Evolutionary conservation across 2,797 vertebrate genomes (phyloP).

Genomic region (Rhynchotus rufescens): DNA sequence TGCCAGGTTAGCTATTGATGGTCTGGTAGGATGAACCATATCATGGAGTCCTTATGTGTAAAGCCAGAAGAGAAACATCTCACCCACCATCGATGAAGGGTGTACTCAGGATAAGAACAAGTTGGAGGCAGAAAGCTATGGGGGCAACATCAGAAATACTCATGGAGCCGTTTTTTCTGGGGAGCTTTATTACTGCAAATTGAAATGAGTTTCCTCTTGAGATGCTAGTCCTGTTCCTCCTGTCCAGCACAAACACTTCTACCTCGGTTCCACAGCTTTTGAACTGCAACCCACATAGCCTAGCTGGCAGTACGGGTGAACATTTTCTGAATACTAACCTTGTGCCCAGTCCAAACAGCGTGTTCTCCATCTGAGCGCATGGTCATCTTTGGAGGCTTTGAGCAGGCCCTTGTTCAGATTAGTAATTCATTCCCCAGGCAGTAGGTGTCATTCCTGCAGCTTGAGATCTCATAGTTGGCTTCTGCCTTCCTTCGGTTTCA

Average conservation of each 20-base stretch:
- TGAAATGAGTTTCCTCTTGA: background rate
- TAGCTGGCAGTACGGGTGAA: background rate
- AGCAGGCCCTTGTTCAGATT: background rate
- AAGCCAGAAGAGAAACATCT: background rate
- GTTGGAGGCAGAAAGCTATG: background rate
- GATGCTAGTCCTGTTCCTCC: background rate
- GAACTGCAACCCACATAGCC: background rate
- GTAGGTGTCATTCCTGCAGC: constrained; percentile 71
- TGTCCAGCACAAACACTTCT: background rate
- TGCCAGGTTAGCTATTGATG: background rate
- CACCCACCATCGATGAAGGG: background rate
- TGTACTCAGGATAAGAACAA: background rate
- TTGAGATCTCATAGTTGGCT: constrained; percentile 13
- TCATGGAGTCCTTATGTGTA: background rate
- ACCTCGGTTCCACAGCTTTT: background rate
- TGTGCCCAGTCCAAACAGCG: background rate
- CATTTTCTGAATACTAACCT: background rate
- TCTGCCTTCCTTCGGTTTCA: background rate
- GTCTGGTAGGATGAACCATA: background rate
- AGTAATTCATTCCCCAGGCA: constrained; percentile 61
- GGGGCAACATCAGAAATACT: background rate
- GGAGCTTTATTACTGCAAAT: background rate
- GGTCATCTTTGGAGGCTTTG: fast-evolving
- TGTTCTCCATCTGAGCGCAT: background rate
- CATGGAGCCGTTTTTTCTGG: fast-evolving